Base-by-base conservation (phyloP, 2,113 vertebrate genomes). In the Carollia perspicillata region DNA sequence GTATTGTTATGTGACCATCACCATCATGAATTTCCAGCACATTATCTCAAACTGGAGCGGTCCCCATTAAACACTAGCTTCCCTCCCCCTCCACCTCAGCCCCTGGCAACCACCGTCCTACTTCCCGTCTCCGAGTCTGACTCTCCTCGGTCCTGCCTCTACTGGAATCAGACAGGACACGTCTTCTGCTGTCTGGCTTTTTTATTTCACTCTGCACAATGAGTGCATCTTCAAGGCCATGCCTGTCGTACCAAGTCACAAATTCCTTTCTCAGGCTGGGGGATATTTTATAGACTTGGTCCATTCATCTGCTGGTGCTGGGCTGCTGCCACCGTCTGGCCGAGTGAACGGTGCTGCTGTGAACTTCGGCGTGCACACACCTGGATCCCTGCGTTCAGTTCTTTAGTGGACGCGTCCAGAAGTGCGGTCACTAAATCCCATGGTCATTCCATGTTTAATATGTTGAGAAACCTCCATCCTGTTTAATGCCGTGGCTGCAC, bases 321-420 rank as follows among this genome's bases (percentile, higher is more conserved):
- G 10, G n/a, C 35, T 10, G 60, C 51, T 35, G 23, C 28, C 2
- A 2, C 88, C 20, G 6, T 2, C 4, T 0, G 8, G 30, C 72
- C 22, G 0, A 4, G 33, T 7, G 30, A 23, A 3, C 0, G 10
- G 0, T 6, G 20, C 35, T 60, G 58, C 78, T 16, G 0, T 40
- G 16, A 40, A 22, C 22, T 0, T 0, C 0, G 14, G 30, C 9
- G 8, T 2, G 0, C n/a, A 0, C 12, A 1, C 0, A 9, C 2
- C 92, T 33, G 23, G 3, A 18, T 8, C 12, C 17, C 35, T 42
- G 80, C 69, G 11, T 6, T 47, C 58, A 6, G 33, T 8, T 44
- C 66, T 51, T 0, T 0, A 0, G 53, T 0, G 1, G 23, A 0
- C 6, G 1, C 4, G 1, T 3, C 53, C 14, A 3, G 30, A 58